Conservation (phyloP, 1,140 invertebrate species). For the Heliconius melpomene region DNA sequence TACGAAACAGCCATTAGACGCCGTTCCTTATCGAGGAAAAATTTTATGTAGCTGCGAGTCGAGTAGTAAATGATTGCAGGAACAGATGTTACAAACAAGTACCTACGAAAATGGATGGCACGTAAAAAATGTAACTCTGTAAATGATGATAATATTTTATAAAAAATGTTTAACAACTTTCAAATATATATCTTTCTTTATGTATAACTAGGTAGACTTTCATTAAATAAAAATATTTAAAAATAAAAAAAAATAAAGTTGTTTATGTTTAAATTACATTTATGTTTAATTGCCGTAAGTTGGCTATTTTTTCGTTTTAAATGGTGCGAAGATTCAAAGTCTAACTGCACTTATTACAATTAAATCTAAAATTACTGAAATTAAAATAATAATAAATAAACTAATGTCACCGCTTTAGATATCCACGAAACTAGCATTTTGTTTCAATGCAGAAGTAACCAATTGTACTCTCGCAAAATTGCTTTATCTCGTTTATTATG, state of each 20-base stretch:
- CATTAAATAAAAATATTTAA: no score
- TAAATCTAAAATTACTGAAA: no score
- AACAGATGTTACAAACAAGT: constrained; percentile 58
- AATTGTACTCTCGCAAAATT: constrained; percentile 41
- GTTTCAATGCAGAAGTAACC: constrained; percentile 27
- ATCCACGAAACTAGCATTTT: constrained; percentile 27
- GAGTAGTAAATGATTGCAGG: constrained; percentile 55
- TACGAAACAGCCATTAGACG: constrained; percentile 38
- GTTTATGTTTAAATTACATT: no score
- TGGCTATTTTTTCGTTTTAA: no score
- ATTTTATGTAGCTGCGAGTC: constrained; percentile 48
- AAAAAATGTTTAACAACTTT: no score
- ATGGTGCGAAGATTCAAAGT: no score
- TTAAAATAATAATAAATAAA: neutral
- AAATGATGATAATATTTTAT: neutral
- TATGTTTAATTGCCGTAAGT: no score
- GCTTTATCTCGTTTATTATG: constrained; percentile 47
- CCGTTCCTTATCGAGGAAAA: constrained; percentile 43
- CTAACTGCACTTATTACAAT: no score
- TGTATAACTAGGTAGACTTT: no score
- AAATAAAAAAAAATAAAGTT: no score
- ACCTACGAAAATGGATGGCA: constrained; percentile 20
- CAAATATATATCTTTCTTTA: no score
- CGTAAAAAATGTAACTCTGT: neutral
- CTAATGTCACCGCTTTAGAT: neutral